Evolutionary conservation across 1,140 invertebrate genomes (phyloP).

Genomic region (Thaumatotibia leucotreta): DNA sequence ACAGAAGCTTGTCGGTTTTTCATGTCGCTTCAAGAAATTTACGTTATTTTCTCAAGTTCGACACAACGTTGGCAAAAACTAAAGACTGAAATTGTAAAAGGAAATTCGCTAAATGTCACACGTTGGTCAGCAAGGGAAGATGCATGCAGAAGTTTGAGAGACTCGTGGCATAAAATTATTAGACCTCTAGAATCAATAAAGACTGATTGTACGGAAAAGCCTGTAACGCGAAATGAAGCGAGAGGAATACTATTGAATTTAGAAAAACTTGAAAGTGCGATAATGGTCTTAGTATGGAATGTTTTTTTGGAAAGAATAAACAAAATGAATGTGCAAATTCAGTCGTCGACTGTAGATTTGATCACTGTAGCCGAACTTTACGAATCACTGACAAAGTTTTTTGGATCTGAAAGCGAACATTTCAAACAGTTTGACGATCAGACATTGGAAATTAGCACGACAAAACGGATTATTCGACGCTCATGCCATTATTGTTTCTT

Average conservation of each 20-base stretch:
- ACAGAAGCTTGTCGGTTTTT: not conserved
- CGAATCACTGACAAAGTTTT: slow-evolving; percentile 27
- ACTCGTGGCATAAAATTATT: slow-evolving; percentile 29
- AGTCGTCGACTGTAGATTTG: slow-evolving; percentile 26
- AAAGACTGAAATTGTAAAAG: slow-evolving; percentile 29
- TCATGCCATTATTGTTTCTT: too few relatives aligned
- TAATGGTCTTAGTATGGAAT: slow-evolving; percentile 14
- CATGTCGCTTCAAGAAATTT: not conserved
- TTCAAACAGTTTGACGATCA: slow-evolving; percentile 27
- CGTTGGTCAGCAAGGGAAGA: slow-evolving; percentile 33
- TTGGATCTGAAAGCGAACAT: slow-evolving; percentile 21
- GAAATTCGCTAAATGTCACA: slow-evolving; percentile 28
- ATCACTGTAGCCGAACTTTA: slow-evolving; percentile 28
- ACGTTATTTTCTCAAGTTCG: not conserved
- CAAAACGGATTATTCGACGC: too few relatives aligned
- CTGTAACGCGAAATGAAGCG: slow-evolving; percentile 27
- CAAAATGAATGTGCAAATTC: slow-evolving; percentile 28
- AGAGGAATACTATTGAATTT: slow-evolving; percentile 22
- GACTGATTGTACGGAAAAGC: slow-evolving; percentile 30
- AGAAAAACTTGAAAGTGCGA: slow-evolving; percentile 31
- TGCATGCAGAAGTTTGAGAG: slow-evolving; percentile 27
- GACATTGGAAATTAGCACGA: slow-evolving; percentile 19
- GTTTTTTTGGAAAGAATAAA: slow-evolving; percentile 11
- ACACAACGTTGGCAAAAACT: slow-evolving; percentile 23
- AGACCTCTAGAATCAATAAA: slow-evolving; percentile 28